Conservation (phyloP, 92 coral and sea anemone species). For the Siderastrea siderea region DNA sequence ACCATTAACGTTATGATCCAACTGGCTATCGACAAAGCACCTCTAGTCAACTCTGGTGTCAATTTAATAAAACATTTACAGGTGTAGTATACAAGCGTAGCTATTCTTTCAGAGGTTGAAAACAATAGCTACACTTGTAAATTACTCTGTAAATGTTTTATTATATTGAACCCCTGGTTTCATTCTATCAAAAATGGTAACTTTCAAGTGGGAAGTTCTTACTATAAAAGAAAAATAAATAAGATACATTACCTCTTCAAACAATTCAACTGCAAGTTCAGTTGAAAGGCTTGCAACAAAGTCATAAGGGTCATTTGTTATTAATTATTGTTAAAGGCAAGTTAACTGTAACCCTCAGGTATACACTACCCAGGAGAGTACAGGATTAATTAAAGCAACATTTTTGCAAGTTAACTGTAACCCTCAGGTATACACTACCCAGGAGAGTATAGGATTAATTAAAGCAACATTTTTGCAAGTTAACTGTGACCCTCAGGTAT, state of each 20-base stretch:
- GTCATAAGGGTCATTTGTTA: background rate
- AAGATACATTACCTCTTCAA: background rate
- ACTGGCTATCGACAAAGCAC: background rate
- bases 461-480: background rate
- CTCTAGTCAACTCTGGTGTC: too few relatives aligned
- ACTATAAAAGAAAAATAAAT: background rate
- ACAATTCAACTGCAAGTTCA: background rate
- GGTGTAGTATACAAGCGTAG: too few relatives aligned
- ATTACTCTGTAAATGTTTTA: too few relatives aligned
- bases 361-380: background rate
- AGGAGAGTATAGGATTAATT: background rate
- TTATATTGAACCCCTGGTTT: background rate
- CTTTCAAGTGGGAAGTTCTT: conserved; percentile 2
- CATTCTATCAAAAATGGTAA: background rate
- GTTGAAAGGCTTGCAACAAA: background rate
- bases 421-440: background rate
- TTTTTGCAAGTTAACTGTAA: background rate
- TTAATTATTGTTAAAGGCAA: background rate
- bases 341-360: background rate
- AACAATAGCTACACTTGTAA: too few relatives aligned
- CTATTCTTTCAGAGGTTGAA: too few relatives aligned
- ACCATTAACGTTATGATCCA: background rate
- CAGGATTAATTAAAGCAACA: background rate
- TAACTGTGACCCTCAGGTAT: background rate
- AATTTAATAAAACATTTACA: too few relatives aligned